Conservation (phyloP, 2,113 vertebrate species). For the Pseudolaguvia tuberculata region DNA sequence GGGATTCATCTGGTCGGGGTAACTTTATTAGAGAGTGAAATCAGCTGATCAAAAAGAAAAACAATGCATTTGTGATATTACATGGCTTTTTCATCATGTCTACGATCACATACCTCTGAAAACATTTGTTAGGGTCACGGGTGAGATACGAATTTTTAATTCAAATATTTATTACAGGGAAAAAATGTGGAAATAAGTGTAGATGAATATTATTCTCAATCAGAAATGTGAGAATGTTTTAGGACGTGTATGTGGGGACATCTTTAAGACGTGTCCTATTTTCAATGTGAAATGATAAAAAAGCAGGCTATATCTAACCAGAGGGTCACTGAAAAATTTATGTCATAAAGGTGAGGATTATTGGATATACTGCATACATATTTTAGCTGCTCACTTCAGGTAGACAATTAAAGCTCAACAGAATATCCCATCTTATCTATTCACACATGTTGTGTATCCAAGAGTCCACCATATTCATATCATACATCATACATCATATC, state of each 20-base stretch:
- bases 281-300: neutral
- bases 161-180: neutral
- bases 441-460: neutral
- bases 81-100: slow-evolving; percentile 30
- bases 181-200: neutral
- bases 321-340: slow-evolving; percentile 14
- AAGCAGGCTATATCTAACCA: slow-evolving; percentile 1
- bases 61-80: slow-evolving; percentile 14
- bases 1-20: too few relatives aligned
- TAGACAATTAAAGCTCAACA: neutral
- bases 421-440: neutral
- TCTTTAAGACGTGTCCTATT: neutral
- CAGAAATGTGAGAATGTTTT: neutral
- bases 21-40: slow-evolving; percentile 15
- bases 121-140: neutral
- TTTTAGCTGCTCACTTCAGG: neutral
- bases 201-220: neutral
- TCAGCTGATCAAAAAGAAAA: slow-evolving; percentile 11
- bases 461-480: too few relatives aligned
- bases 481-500: neutral
- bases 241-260: neutral
- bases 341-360: slow-evolving; percentile 15
- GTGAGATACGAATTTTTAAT: neutral
- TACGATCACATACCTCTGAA: neutral
- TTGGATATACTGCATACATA: neutral